These are phyloP conservation scores for Chaetorhynchus papuensis DNA, from an alignment of 2,113 vertebrate genomes.

Conservation along the genomic window DNA sequence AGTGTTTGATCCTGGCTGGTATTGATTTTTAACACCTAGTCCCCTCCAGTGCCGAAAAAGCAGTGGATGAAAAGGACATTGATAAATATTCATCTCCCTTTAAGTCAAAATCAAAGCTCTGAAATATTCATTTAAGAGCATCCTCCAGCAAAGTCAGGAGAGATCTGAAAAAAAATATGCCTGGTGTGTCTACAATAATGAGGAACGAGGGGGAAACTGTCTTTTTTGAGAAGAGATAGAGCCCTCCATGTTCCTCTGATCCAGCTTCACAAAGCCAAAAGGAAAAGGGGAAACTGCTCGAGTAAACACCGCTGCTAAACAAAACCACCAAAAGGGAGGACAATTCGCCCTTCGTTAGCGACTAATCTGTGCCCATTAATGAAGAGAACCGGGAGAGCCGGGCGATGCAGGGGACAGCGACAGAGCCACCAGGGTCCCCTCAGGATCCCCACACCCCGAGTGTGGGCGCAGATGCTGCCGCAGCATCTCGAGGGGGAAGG, in stretches of 20 bases:
- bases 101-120: conserved; percentile 38
- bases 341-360: fast-evolving
- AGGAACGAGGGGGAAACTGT: background rate
- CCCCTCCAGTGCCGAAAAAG: background rate
- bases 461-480: fast-evolving
- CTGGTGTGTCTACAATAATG: background rate
- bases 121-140: conserved; percentile 5
- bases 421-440: background rate
- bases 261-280: background rate
- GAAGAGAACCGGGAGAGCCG: background rate
- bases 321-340: background rate
- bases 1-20: background rate
- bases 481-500: background rate
- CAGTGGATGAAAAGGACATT: background rate
- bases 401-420: fast-evolving
- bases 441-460: background rate
- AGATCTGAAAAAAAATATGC: background rate
- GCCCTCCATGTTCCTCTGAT: background rate
- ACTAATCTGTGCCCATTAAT: background rate
- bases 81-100: conserved; percentile 28
- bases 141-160: conserved; percentile 37
- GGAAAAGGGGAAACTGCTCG: background rate
- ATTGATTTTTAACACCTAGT: background rate
- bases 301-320: background rate
- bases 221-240: background rate